Evolutionary conservation across 2,888 invertebrate genomes (phyloP), one percentile per base, ranked within the genome.

Genomic region (Cosmopolites sordidus): DNA sequence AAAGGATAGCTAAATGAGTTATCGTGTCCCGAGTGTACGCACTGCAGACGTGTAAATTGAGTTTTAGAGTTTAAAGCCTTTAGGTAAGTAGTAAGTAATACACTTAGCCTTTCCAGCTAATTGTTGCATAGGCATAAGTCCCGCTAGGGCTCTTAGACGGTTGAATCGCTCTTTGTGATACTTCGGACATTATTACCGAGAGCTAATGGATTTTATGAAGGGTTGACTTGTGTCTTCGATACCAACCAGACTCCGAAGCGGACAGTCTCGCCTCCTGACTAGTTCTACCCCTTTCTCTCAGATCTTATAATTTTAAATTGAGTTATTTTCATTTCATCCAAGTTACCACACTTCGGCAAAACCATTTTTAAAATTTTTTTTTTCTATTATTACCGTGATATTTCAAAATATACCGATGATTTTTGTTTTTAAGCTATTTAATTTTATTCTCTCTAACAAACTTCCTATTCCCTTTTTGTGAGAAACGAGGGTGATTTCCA

Each of bases 201-300:
- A 72, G 72, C 73, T 74, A 74, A 74, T 74, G 73, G 74, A 74
- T 74, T 73, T 73, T 73, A 73, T 72, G 70, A 74, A 74, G 73
- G 73, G 74, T 72, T 73, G 69, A 68, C 51, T 63, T 60, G 58
- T 61, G 57, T 60, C 60, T 64, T 62, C 57, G 53, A 56, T 56
- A 58, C 38, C 33, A 12, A n/a, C 4, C 12, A 33, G 33, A 9
- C 33, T 12, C 3, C 33, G 33, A 14, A 41, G 41, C 16, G 41
- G 41, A 3, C 41, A 41, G 18, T 16, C n/a, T 41, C 41, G 9
- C 16, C 8, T 11, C 8, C 38, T 14, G 38, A 38, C 38, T 14
- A 14, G 12, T 15, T 38, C 16, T 3, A 9, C 41, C 18, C 18
- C 41, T 17, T 41, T 41, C 18, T 9, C 38, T 38, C 38, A 38